Conservation (phyloP, 2,888 invertebrate species). For the Drosophila borborema region DNA sequence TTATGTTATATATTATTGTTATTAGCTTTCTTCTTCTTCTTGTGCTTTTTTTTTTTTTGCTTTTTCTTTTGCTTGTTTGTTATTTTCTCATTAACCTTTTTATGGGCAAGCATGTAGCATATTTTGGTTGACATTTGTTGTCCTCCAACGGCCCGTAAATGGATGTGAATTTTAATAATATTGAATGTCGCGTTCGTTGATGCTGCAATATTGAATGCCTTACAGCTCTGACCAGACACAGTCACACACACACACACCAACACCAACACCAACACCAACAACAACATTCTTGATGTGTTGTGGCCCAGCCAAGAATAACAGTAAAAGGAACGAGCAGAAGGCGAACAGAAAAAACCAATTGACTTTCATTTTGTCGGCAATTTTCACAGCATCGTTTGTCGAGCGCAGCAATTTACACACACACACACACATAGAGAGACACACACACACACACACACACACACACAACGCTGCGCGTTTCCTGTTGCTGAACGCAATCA, state of each 20-base stretch:
- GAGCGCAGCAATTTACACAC: conserved; percentile 42
- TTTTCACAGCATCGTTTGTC: conserved; percentile 64
- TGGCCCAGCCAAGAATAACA: conserved; percentile 15
- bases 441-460: conserved; percentile 8
- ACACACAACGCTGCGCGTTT: conserved; percentile 36
- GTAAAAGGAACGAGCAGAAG: conserved; percentile 16
- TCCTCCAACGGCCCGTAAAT: conserved; percentile 50
- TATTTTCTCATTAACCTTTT: conserved; percentile 72
- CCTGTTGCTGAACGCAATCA: conserved; percentile 80
- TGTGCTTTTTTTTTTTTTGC: not conserved
- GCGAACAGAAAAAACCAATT: conserved; percentile 56
- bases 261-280: conserved; percentile 10
- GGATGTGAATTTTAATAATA: conserved; percentile 61
- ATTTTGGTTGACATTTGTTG: conserved; percentile 54
- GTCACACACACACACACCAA: conserved; percentile 5
- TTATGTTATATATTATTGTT: conserved; percentile 9
- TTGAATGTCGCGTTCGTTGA: conserved; percentile 56
- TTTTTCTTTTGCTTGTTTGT: conserved; percentile 23
- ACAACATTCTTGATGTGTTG: conserved; percentile 48
- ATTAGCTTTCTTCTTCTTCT: conserved; percentile 9
- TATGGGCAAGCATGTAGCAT: conserved; percentile 55
- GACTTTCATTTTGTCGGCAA: conserved; percentile 79
- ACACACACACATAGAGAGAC: conserved; percentile 16
- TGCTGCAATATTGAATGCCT: conserved; percentile 77
- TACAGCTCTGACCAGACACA: conserved; percentile 52